Evolutionary conservation across 2,113 vertebrate genomes (phyloP), one percentile per base, ranked within the genome.

Genomic region (Gambusia affinis): DNA sequence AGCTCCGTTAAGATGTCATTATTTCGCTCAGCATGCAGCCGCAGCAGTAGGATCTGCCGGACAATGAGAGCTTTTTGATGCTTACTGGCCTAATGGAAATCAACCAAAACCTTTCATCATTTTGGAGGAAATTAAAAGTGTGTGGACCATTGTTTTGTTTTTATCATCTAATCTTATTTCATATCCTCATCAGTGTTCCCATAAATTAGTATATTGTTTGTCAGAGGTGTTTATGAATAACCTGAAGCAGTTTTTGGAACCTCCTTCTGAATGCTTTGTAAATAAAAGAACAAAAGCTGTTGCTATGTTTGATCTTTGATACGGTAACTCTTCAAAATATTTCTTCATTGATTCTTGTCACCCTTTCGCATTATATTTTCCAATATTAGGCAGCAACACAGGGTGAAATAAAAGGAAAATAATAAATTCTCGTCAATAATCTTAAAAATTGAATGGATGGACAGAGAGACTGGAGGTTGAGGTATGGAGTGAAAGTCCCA

Each of bases 1-100:
- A 84, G 78, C 72, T 63, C 76, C 84, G 85, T 89, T 89, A 89
- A 85, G 82, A 79, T 8, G 80, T 87, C 80, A 85, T 89, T 85
- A 67, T 30, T 63, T 30, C 19, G 44, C 61, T 61, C 35, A 68
- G 19, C 61, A 65, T 63, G 80, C 64, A 83, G 72, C 54, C 77
- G 30, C 65, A 71, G 77, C 67, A 78, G 6, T 33, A 33, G 70
- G 67, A 68, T 37, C 74, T 12, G 81, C 72, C 67, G 75, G 67
- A 47, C 22, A 6, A 77, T 57, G 75, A 64, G 14, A 66, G 75
- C 42, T 72, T 70, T 66, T 35, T 70, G 70, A 22, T 83, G 82
- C 70, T 73, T 73, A n/a, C 22, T 67, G 30, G 12, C 35, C 69
- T 88, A 87, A 87, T 81, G 84, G 80, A 87, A 82, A 84, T 19